Percentiles rank a stretch among this genome's conserved stretches.
phyloP scores from a whole-genome alignment of 2,113 vertebrate species.

The Sinocyclocheilus anophthalmus region DNA sequence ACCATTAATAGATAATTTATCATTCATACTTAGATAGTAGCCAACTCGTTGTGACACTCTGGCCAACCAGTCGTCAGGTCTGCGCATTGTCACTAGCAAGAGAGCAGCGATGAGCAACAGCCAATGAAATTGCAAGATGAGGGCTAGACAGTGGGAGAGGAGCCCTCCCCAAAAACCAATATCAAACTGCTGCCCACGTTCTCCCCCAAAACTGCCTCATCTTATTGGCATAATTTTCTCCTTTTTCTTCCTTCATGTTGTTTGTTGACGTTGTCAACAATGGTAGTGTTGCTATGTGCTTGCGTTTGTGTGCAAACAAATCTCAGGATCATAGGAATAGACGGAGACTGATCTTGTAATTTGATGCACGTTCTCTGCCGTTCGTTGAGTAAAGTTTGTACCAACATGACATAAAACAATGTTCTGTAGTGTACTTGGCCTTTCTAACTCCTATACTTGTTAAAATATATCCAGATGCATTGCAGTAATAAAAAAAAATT shows the following conservation, averaged over 20 bases:
- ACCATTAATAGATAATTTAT: no score
- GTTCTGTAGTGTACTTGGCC: neutral
- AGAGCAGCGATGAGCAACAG: neutral
- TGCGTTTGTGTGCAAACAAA: neutral
- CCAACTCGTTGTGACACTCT: neutral
- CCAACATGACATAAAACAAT: neutral
- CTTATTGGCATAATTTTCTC: constrained; percentile 15
- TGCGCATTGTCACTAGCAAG: neutral
- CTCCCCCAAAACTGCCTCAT: neutral
- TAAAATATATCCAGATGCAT: neutral
- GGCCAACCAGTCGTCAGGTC: neutral
- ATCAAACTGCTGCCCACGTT: constrained; percentile 16
- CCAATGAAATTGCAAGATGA: constrained; percentile 5
- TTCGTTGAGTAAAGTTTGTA: neutral
- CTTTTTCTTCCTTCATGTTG: constrained; percentile 2
- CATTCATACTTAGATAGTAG: neutral
- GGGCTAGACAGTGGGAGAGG: neutral
- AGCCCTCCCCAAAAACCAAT: constrained; percentile 16
- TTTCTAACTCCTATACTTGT: neutral
- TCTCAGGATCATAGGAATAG: constrained; percentile 8
- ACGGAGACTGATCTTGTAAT: constrained; percentile 4
- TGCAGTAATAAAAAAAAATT: neutral
- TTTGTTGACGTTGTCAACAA: constrained; percentile 21
- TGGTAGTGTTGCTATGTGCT: neutral
- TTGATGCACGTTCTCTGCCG: neutral